phyloP scores from a whole-genome alignment of 1,140 invertebrate genomes.

The Vanessa atalanta region DNA sequence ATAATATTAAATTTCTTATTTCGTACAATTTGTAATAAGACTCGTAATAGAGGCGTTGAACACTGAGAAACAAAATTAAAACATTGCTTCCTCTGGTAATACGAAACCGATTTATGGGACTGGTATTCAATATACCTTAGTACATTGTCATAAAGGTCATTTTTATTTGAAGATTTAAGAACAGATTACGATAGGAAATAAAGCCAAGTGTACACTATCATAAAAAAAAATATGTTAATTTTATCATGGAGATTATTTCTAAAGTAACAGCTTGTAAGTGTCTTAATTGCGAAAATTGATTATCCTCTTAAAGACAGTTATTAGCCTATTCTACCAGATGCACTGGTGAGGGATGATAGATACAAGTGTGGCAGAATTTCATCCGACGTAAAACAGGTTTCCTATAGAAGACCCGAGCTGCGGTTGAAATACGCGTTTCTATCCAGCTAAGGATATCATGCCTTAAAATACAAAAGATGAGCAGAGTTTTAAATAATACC shows the following conservation, averaged over 20 bases:
- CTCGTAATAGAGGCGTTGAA: not conserved
- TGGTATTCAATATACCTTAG: not conserved
- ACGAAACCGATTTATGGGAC: not conserved
- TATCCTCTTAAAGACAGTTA: too few species aligned
- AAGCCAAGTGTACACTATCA: not conserved
- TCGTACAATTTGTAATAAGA: not conserved
- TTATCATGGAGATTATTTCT: too few species aligned
- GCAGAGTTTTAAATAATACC: too few species aligned
- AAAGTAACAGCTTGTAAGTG: too few species aligned
- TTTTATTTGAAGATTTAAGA: not conserved
- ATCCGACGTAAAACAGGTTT: too few species aligned
- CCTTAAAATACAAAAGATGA: too few species aligned
- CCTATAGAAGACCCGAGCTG: too few species aligned
- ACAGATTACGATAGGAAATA: not conserved
- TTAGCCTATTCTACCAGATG: too few species aligned
- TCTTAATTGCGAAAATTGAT: too few species aligned
- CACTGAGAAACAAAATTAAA: conserved; percentile 11
- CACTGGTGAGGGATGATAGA: too few species aligned
- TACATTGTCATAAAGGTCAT: not conserved
- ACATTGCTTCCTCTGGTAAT: conserved; percentile 1
- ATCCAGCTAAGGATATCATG: too few species aligned
- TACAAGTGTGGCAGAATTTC: not conserved
- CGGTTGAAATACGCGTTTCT: too few species aligned
- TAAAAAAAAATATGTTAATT: not conserved
- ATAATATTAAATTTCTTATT: conserved; percentile 3